These are phyloP conservation scores for Chamaetylas fuelleborni DNA, from an alignment of 2,113 vertebrate genomes.

Conservation along the genomic window DNA sequence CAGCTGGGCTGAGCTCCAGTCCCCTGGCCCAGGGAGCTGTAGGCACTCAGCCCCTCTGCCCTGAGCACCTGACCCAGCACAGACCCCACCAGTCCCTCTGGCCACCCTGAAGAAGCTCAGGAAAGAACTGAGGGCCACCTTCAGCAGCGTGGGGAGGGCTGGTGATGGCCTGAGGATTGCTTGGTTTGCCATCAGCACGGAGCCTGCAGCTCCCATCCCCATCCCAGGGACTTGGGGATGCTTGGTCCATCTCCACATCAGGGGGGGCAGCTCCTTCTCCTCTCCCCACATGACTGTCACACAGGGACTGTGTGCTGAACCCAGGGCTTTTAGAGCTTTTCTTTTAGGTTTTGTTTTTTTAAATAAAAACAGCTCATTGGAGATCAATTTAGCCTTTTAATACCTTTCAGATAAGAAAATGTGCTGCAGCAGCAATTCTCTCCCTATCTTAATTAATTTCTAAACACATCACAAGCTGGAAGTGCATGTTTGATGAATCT, in stretches of 20 bases:
- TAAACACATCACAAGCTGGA: conserved; percentile 68
- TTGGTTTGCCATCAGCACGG: neutral
- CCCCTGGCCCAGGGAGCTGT: rapidly evolving
- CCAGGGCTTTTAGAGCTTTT: neutral
- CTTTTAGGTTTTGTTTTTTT: neutral
- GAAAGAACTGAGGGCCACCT: neutral
- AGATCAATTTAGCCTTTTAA: conserved; percentile 66
- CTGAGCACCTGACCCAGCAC: neutral
- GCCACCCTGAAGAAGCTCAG: neutral
- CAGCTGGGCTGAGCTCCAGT: neutral
- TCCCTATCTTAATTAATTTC: conserved; percentile 73
- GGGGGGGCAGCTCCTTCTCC: neutral
- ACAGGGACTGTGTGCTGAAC: neutral
- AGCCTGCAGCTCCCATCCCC: neutral
- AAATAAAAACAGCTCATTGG: conserved; percentile 26
- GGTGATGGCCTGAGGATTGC: neutral
- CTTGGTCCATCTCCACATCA: rapidly evolving
- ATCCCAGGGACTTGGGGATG: neutral
- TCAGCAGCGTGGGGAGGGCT: neutral
- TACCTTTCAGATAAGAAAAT: conserved; percentile 66
- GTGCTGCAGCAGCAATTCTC: conserved; percentile 67
- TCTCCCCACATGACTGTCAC: neutral
- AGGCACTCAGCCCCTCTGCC: no score
- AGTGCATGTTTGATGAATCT: conserved; percentile 60
- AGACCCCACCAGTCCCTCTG: no score